Evolutionary conservation across 2,888 invertebrate species (phyloP).

Genomic region (Xestia rhomboidea): DNA sequence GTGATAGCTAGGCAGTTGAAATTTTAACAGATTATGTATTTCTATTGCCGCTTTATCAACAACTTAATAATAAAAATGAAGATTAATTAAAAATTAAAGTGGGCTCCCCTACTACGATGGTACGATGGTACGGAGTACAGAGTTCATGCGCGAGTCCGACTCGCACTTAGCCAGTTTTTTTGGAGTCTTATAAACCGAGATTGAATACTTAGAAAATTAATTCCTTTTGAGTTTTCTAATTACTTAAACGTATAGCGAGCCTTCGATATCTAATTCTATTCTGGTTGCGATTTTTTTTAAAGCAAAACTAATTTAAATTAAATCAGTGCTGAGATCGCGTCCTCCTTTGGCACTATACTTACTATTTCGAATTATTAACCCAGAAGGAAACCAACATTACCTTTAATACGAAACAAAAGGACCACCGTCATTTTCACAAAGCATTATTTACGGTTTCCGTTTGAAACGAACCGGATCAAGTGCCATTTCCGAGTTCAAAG

Average conservation of each 20-base stretch:
- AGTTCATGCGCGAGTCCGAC: too few species aligned
- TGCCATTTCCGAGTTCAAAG: slow-evolving; percentile 47
- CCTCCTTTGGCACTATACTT: neutral
- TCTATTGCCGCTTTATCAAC: too few species aligned
- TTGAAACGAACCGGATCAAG: slow-evolving; percentile 36
- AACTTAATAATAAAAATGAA: too few species aligned
- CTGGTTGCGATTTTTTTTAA: neutral
- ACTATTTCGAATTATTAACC: neutral
- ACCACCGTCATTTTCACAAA: slow-evolving; percentile 25
- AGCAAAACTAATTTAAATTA: neutral
- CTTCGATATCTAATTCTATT: neutral
- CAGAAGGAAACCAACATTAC: slow-evolving; percentile 23
- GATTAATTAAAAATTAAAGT: too few species aligned
- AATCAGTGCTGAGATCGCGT: neutral
- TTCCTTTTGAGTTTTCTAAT: neutral
- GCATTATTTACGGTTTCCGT: slow-evolving; percentile 39
- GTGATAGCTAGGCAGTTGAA: too few species aligned
- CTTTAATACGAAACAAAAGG: slow-evolving; percentile 23
- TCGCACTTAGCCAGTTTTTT: too few species aligned
- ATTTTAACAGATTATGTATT: too few species aligned
- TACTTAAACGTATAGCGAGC: neutral
- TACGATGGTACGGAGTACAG: too few species aligned
- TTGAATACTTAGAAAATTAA: neutral
- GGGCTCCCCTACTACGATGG: too few species aligned
- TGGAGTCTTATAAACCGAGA: too few species aligned